These are phyloP conservation scores for Girardinichthys multiradiatus DNA, from an alignment of 2,113 vertebrate genomes.

Conservation along the genomic window DNA sequence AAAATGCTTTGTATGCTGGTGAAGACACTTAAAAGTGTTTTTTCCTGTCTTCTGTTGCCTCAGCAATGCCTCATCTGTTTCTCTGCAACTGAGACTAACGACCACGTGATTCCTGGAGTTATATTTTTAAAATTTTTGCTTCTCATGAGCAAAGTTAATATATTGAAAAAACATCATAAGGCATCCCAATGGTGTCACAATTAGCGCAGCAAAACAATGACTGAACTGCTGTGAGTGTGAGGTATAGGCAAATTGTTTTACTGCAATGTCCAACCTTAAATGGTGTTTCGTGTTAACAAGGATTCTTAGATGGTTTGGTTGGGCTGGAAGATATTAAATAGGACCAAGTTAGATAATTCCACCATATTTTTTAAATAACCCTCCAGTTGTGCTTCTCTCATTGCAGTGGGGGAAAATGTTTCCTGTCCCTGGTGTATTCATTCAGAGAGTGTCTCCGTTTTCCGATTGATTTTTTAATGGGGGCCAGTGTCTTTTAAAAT, in stretches of 20 bases:
- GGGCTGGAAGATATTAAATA: conserved; percentile 23
- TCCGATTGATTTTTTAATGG: conserved; percentile 59
- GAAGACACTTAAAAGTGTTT: conserved; percentile 14
- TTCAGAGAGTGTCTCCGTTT: conserved; percentile 50
- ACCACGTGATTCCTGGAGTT: conserved; percentile 12
- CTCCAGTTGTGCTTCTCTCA: conserved; percentile 36
- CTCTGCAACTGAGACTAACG: conserved; percentile 6
- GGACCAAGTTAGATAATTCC: conserved; percentile 47
- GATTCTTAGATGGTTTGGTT: conserved; percentile 18
- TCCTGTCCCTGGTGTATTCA: conserved; percentile 58
- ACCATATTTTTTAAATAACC: conserved; percentile 52
- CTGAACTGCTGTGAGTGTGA: not conserved
- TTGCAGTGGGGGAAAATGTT: conserved; percentile 45
- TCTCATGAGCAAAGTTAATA: conserved; percentile 37
- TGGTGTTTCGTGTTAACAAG: conserved; percentile 25
- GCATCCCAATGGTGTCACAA: conserved; percentile 33
- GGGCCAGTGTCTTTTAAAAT: conserved; percentile 37
- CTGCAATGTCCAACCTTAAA: not conserved
- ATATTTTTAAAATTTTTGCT: conserved; percentile 33
- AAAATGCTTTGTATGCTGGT: conserved; percentile 34
- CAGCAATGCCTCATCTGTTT: conserved; percentile 13
- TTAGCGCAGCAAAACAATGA: conserved; percentile 55
- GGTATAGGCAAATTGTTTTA: not conserved
- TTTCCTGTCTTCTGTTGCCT: conserved; percentile 1
- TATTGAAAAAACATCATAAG: conserved; percentile 51